Evolutionary conservation across 2,113 vertebrate genomes (phyloP), one percentile per base, ranked within the genome.

Genomic region (Microcebus murinus): DNA sequence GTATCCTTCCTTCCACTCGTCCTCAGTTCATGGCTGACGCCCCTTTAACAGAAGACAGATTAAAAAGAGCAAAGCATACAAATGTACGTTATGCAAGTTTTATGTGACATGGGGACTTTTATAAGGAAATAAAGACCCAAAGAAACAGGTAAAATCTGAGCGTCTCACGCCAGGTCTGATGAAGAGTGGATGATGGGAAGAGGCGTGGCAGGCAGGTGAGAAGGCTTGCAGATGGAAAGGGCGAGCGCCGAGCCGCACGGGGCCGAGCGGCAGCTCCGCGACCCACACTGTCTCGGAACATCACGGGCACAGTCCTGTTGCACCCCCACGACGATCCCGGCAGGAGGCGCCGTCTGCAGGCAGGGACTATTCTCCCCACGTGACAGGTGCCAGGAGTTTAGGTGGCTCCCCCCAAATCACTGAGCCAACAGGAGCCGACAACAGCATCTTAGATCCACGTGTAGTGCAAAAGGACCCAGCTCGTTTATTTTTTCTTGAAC

Each of bases 291-390:
- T 20, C 9, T n/a, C 12, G 29, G 36, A 20, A 5, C 20, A 57
- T 14, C 3, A 6, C 3, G 3, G 4, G 14, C 25, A 18, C 13
- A 14, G 39, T 45, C 39, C n/a, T 11, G 31, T 18, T 50, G 6
- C 31, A 29, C 31, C 6, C 48, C 36, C 27, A 17, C 36, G 13
- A 27, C 34, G 14, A 7, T 4, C 13, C 48, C 13, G 12, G 5
- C 29, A 1, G 1, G 5, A 42, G 55, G n/a, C 3, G 31, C 2
- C 4, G 23, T 89, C n/a, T 91, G 73, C 42, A 81, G 57, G 18
- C 4, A 45, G 36, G 12, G 45, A 27, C 42, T 23, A 63, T 17
- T 82, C 8, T 68, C 6, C 45, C 59, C 73, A 87, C 50, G 83
- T 85, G 27, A 76, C 23, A 83, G 57, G 86, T 5, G 2, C 29